phyloP scores from a whole-genome alignment of 2,113 vertebrate genomes.

The Tachycineta bicolor region DNA sequence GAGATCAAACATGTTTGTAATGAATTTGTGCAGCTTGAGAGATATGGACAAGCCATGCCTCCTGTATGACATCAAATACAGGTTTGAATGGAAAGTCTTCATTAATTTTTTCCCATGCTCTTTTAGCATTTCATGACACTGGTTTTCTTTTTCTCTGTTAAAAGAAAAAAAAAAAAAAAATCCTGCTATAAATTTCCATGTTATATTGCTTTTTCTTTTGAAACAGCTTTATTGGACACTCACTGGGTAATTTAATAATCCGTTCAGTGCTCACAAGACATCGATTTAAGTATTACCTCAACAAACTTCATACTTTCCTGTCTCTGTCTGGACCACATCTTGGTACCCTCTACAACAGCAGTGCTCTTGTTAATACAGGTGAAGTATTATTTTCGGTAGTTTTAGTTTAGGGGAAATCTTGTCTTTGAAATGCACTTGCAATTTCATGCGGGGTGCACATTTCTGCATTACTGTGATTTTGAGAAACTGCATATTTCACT shows the following conservation, averaged over 20 bases:
- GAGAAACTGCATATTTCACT: neutral
- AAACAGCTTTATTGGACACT: constrained; percentile 96
- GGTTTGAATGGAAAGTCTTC: neutral
- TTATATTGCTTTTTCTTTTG: constrained; percentile 32
- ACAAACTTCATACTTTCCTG: constrained; percentile 93
- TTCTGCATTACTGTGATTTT: neutral
- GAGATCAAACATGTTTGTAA: neutral
- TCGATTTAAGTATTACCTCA: constrained; percentile 96
- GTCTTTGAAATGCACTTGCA: neutral
- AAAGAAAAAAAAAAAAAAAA: neutral
- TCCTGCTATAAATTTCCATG: neutral
- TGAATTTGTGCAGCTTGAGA: neutral
- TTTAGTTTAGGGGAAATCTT: neutral
- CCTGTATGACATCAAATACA: neutral
- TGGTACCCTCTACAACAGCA: constrained; percentile 98
- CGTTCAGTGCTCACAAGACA: constrained; percentile 95
- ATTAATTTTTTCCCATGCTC: neutral
- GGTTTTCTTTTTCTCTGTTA: neutral
- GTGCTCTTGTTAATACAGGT: constrained; percentile 98
- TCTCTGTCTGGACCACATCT: constrained; percentile 97
- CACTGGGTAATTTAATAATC: constrained; percentile 96
- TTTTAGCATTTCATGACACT: neutral
- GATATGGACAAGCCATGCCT: neutral
- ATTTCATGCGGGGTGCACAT: neutral
- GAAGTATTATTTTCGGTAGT: neutral